Conservation (phyloP, 2,888 invertebrate genomes). For the Agonopterix subpropinquella region DNA sequence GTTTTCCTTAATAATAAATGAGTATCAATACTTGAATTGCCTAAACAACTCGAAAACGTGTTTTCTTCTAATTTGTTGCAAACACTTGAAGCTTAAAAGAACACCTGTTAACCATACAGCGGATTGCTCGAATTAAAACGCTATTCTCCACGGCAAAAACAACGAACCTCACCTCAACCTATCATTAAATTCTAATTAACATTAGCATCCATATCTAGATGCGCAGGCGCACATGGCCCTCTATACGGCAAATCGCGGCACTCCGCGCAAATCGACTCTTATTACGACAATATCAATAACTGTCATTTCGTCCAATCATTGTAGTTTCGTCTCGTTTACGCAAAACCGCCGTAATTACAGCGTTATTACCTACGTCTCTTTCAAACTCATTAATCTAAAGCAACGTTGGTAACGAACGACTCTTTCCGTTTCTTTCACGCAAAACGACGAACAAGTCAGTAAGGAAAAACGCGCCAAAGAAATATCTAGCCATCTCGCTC, state of each 20-base stretch:
- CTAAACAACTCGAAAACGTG: too few relatives aligned
- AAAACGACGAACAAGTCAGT: slow-evolving; percentile 25
- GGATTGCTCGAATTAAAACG: slow-evolving; percentile 14
- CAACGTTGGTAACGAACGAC: slow-evolving; percentile 40
- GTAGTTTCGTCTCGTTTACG: slow-evolving; percentile 69
- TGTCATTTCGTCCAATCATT: slow-evolving; percentile 67
- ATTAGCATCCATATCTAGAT: slow-evolving; percentile 38
- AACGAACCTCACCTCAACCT: slow-evolving; percentile 31
- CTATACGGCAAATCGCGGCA: slow-evolving; percentile 37
- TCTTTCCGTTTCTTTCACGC: slow-evolving; percentile 64
- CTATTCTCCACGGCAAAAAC: slow-evolving; percentile 15
- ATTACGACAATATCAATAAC: slow-evolving; percentile 68
- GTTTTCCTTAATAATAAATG: too few relatives aligned
- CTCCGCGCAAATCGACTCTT: slow-evolving; percentile 45
- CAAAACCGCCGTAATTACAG: slow-evolving; percentile 60
- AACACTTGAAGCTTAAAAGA: neutral
- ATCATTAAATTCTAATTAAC: slow-evolving; percentile 68
- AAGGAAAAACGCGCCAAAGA: slow-evolving; percentile 30
- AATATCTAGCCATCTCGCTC: slow-evolving; percentile 46
- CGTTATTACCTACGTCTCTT: slow-evolving; percentile 61
- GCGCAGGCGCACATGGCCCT: slow-evolving; percentile 34
- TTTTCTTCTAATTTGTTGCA: too few relatives aligned
- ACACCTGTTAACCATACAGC: slow-evolving; percentile 6
- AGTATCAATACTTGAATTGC: too few relatives aligned
- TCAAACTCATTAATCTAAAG: slow-evolving; percentile 64